Evolutionary conservation across 1,140 invertebrate genomes (phyloP), one percentile per base, ranked within the genome.

Genomic region (roundworm (Caenorhabditis elegans)): DNA sequence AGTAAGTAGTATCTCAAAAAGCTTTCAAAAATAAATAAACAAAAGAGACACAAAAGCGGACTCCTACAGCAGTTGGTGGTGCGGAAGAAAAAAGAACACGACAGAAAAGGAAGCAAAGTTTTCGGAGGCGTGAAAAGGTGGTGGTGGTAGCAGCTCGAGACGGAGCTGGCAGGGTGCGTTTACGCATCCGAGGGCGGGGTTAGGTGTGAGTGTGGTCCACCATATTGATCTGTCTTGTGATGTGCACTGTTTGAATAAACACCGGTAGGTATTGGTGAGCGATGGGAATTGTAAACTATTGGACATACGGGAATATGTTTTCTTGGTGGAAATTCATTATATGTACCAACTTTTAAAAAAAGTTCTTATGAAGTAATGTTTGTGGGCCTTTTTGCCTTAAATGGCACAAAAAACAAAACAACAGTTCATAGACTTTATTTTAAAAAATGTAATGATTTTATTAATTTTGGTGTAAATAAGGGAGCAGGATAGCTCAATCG

Each of bases 141-240:
- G 53, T 31, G 11, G 53, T 31, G 19, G 26, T 8, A 8, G 26
- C 13, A 10, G 19, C 17, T 10, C 2, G 10, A 10, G 13, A 8
- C 34, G 53, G 28, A n/a, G n/a, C n/a, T n/a, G 47, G 28, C 26
- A 11, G 60, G 17, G 60, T 70, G 26, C 28, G n/a, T 39, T 70
- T 39, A 19, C 26, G 13, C 34, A n/a, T 26, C 19, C 10, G 5
- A n/a, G 34, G 60, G 60, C 60, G 60, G 60, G 28, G 60, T 24
- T 70, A 39, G 60, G 60, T 70, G 60, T 39, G 60, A 70, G 34
- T 39, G 60, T 70, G 60, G 60, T 70, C 60, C 60, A 60, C 31
- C 17, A 70, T 60, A 36, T 60, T 60, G 26, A 60, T 60, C 55
- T 60, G 55, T 70, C 34, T 70, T 39, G 60, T 70, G 39, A 22